Evolutionary conservation across 2,797 vertebrate species (phyloP), one percentile per base, ranked within the genome.

Genomic region (Buphagus erythrorhynchus): DNA sequence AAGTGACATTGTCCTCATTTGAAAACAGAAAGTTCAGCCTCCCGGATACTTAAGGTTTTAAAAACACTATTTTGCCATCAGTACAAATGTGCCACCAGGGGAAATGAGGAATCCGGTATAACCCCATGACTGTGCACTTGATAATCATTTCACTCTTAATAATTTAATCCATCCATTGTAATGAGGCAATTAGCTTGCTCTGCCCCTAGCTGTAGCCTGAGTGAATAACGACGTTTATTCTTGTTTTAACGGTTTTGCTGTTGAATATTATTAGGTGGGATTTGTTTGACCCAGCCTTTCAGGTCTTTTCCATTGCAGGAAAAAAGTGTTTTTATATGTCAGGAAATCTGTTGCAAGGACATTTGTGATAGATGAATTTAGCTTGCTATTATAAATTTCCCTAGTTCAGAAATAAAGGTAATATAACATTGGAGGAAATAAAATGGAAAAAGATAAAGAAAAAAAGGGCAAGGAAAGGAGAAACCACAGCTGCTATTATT

Each of bases 71-170:
- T 55, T 79, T 82, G 77, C 61, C 52, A 33, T 86, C 67, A 92
- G 92, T 92, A 90, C 77, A 87, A 54, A 45, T 85, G 42, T 87
- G 67, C 86, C 11, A 38, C 71, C 77, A 84, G 86, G 71, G 95
- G 73, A 92, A 91, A 94, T 68, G 79, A 92, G 54, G 80, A 93
- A 82, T 92, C 55, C 74, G 59, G 86, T 82, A 42, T 90, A 87
- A 96, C 52, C 67, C 59, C 67, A 57, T 92, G 95, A 90, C 80
- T 85, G 77, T 59, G 62, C 86, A 92, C 83, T 96, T 82, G 74
- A 90, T 94, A 93, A 92, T 93, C 3, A 74, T 93, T 96, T 96
- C 93, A 82, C 77, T 94, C 86, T 67, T 93, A 87, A 95, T 96
- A 92, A 93, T 95, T 71, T 88, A 90, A 95, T 94, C 84, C 0